phyloP scores from a whole-genome alignment of 2,888 invertebrate genomes.

The Neocrepidodera transversa region DNA sequence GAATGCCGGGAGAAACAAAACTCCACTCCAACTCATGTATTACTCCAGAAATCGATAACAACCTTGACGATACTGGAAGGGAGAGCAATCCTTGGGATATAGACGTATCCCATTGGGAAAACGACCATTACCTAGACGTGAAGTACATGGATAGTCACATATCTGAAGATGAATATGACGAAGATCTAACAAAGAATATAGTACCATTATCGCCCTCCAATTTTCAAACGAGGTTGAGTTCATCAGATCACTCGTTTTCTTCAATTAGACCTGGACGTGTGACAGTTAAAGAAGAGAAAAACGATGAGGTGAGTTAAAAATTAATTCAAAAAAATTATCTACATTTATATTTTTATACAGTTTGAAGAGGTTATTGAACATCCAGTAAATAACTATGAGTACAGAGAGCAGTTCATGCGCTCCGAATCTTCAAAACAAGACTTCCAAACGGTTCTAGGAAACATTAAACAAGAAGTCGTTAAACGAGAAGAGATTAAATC shows the following conservation, averaged over 20 bases:
- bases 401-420: too few relatives aligned
- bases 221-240: neutral
- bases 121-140: neutral
- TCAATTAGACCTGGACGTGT: neutral
- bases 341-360: too few relatives aligned
- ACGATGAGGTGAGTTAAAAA: neutral
- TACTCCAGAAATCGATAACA: neutral
- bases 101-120: slow-evolving; percentile 27
- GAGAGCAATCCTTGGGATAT: slow-evolving; percentile 26
- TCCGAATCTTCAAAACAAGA: too few relatives aligned
- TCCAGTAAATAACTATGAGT: too few relatives aligned
- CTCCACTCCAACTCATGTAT: slow-evolving; percentile 44
- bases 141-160: neutral
- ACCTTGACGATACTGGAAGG: neutral
- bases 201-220: neutral
- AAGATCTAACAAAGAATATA: neutral
- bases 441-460: neutral
- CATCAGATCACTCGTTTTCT: neutral
- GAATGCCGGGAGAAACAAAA: slow-evolving; percentile 65
- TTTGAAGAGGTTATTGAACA: too few relatives aligned
- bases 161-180: slow-evolving; percentile 4
- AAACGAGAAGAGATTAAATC: neutral
- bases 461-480: neutral
- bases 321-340: neutral
- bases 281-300: neutral